Conservation (phyloP, 2,888 invertebrate genomes). For the Erebia epiphron region DNA sequence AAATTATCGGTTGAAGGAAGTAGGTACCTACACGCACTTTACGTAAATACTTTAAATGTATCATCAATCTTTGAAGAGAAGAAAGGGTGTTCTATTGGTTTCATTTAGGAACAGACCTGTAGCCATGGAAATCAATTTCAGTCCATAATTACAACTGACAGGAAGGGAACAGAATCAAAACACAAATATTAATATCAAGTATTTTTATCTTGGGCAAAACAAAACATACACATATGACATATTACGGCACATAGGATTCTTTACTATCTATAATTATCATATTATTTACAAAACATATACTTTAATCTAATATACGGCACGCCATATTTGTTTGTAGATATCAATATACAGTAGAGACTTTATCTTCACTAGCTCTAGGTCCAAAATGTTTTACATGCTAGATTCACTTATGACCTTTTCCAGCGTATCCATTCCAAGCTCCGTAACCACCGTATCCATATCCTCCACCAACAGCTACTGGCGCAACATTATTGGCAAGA, state of each 20-base stretch:
- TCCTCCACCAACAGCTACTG: conserved; percentile 35
- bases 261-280: conserved; percentile 12
- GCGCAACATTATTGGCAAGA: conserved; percentile 31
- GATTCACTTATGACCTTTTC: conserved; percentile 28
- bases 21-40: not conserved
- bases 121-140: no score
- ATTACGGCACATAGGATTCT: conserved; percentile 16
- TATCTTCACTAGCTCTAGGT: not conserved
- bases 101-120: no score
- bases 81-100: no score
- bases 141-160: not conserved
- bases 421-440: conserved; percentile 28
- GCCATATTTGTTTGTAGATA: conserved; percentile 26
- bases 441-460: conserved; percentile 45
- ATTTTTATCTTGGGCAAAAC: conserved; percentile 15
- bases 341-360: conserved; percentile 5
- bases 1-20: conserved; percentile 17
- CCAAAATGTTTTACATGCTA: not conserved
- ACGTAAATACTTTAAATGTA: no score
- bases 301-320: conserved; percentile 18
- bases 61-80: no score
- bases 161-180: not conserved
- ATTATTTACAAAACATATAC: conserved; percentile 31
- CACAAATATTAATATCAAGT: not conserved
- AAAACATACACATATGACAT: conserved; percentile 12